Conservation (phyloP, 2,888 invertebrate genomes). For the Drosophila falleni region DNA sequence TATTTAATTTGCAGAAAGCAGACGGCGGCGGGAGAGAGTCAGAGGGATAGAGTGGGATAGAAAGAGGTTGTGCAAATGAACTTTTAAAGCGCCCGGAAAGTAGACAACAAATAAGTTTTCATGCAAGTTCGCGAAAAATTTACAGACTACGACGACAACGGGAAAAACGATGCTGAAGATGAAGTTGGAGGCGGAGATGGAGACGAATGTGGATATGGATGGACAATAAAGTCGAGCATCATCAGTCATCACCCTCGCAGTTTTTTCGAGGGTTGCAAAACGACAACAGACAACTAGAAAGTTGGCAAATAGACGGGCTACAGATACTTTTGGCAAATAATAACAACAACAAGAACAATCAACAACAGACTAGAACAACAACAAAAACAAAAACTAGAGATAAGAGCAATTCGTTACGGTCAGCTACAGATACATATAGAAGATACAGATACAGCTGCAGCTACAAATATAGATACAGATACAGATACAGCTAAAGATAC, state of each 20-base stretch:
- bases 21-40: constrained; percentile 9
- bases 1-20: constrained; percentile 71
- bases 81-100: constrained; percentile 71
- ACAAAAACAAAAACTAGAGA: constrained; percentile 24
- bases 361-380: constrained; percentile 17
- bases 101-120: constrained; percentile 61
- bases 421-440: constrained; percentile 64
- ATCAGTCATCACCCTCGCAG: constrained; percentile 82
- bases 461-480: constrained; percentile 5
- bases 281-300: constrained; percentile 47
- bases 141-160: constrained; percentile 39
- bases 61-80: constrained; percentile 66
- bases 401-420: constrained; percentile 77
- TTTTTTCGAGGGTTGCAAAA: constrained; percentile 73
- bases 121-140: constrained; percentile 53
- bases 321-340: constrained; percentile 64
- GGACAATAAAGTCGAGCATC: constrained; percentile 58
- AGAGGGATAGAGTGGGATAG: not conserved
- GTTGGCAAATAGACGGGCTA: constrained; percentile 57
- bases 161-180: constrained; percentile 13
- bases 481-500: constrained; percentile 10
- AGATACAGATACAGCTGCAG: constrained; percentile 27
- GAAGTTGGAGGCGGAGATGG: constrained; percentile 24
- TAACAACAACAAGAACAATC: constrained; percentile 20
- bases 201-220: constrained; percentile 35